These are phyloP conservation scores for Ectemnius continuus DNA, from an alignment of 2,888 invertebrate genomes.

Conservation along the genomic window DNA sequence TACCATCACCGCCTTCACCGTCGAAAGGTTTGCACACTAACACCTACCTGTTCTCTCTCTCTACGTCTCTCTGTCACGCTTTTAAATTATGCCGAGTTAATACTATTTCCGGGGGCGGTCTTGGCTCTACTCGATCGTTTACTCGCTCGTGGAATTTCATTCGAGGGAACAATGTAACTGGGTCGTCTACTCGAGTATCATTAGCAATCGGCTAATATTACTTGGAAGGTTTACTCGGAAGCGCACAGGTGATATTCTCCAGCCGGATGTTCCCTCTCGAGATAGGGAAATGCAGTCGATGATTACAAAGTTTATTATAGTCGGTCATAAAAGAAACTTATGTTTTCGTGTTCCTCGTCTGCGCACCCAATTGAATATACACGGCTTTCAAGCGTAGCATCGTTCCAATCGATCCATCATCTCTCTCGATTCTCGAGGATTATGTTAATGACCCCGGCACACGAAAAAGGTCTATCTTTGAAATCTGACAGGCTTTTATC, in stretches of 20 bases:
- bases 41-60: no score
- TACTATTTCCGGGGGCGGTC: neutral
- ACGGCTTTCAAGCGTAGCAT: neutral
- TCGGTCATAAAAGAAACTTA: neutral
- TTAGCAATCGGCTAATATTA: no score
- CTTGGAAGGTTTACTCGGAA: no score
- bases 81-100: neutral
- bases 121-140: no score
- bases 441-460: neutral
- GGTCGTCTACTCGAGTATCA: no score
- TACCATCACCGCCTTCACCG: constrained; percentile 86
- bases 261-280: no score
- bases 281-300: no score
- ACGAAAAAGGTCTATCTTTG: neutral
- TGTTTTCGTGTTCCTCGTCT: neutral
- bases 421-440: neutral
- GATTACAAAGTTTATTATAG: neutral
- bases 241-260: no score
- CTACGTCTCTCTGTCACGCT: neutral
- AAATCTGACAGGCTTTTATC: constrained; percentile 3
- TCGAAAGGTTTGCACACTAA: constrained; percentile 77
- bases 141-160: no score
- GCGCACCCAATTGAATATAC: neutral
- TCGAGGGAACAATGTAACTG: no score
- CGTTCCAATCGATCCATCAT: neutral